Conservation (phyloP, 2,113 vertebrate species). For the Gymnocephalus cernua region DNA sequence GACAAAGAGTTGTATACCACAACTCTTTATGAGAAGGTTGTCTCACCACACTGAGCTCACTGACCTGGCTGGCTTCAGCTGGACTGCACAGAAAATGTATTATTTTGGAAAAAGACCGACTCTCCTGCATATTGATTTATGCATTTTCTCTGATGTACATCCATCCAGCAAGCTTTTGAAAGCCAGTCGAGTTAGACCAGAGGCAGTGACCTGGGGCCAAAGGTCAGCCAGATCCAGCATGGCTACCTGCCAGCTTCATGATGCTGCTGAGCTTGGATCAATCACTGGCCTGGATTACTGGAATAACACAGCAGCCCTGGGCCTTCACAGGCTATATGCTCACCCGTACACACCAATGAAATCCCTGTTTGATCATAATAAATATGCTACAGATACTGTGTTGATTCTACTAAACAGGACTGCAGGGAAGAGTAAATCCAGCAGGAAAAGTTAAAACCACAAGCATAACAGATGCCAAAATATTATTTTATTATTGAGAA, state of each 20-base stretch:
- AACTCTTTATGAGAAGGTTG: constrained; percentile 14
- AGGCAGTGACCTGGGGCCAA: constrained; percentile 43
- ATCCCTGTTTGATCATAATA: constrained; percentile 32
- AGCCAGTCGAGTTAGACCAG: constrained; percentile 46
- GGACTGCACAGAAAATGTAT: constrained; percentile 15
- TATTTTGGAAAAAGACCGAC: constrained; percentile 16
- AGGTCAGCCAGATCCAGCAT: constrained; percentile 52
- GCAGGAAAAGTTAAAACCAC: not conserved
- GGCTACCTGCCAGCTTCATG: constrained; percentile 32
- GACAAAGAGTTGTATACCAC: not conserved
- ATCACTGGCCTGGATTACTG: constrained; percentile 52
- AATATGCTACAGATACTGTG: constrained; percentile 6
- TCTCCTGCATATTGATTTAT: constrained; percentile 57
- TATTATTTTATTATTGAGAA: not conserved
- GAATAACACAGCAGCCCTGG: constrained; percentile 30
- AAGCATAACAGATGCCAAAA: not conserved
- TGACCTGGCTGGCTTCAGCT: constrained; percentile 5
- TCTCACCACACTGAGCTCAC: not conserved
- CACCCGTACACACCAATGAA: constrained; percentile 30
- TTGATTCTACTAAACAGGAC: not conserved
- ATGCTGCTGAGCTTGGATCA: constrained; percentile 54
- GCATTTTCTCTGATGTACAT: constrained; percentile 42
- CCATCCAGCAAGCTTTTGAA: constrained; percentile 43
- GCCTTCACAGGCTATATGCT: not conserved
- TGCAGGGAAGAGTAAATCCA: not conserved